Conservation (phyloP, 1,140 invertebrate genomes). For the Drosophila nannoptera region DNA sequence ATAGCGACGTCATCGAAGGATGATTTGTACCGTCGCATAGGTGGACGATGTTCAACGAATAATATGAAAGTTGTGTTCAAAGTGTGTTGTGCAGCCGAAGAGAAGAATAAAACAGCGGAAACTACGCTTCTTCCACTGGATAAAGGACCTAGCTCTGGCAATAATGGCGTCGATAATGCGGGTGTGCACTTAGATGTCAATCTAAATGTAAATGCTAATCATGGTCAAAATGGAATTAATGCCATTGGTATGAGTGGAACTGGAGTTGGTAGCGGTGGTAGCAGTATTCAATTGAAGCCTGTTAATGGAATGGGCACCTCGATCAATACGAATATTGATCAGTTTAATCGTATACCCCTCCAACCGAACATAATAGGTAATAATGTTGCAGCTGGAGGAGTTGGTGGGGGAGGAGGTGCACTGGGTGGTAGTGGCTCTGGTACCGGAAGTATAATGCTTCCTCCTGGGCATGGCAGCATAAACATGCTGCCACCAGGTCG, state of each 20-base stretch:
- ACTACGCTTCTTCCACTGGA: conserved; percentile 78
- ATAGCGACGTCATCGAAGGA: conserved; percentile 92
- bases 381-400: conserved; percentile 41
- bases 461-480: conserved; percentile 67
- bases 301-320: conserved; percentile 53
- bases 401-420: conserved; percentile 17
- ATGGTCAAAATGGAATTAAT: conserved; percentile 37
- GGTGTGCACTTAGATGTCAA: conserved; percentile 34
- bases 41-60: conserved; percentile 92
- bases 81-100: conserved; percentile 89
- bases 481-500: conserved; percentile 67
- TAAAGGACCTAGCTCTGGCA: conserved; percentile 2
- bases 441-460: conserved; percentile 55
- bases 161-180: conserved; percentile 37
- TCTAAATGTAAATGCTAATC: conserved; percentile 27
- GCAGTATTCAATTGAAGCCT: conserved; percentile 47
- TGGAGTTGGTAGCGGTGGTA: conserved; percentile 3
- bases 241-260: conserved; percentile 46
- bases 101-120: conserved; percentile 78
- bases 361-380: conserved; percentile 67
- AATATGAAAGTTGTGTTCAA: conserved; percentile 98
- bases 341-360: conserved; percentile 73
- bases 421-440: conserved; percentile 22
- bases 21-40: conserved; percentile 92
- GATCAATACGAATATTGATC: conserved; percentile 77